phyloP scores from a whole-genome alignment of 23 tunicate species.

The Ciona savignyi region DNA sequence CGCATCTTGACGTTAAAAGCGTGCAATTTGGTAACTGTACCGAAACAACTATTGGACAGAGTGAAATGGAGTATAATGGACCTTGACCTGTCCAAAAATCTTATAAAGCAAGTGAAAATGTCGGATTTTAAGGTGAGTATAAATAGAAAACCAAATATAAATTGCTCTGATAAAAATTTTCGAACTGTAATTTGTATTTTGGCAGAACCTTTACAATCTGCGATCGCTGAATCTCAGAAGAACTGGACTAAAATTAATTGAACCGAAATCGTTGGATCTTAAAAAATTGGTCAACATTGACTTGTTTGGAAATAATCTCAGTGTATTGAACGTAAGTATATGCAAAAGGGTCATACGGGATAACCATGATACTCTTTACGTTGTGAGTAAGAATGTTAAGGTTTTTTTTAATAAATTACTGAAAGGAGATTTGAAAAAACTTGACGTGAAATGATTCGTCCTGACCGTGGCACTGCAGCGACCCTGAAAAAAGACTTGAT shows the following conservation, averaged over 20 bases:
- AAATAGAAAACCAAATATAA: too few relatives aligned
- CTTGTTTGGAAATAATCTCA: slow-evolving; percentile 17
- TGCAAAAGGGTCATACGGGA: too few relatives aligned
- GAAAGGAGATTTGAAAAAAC: too few relatives aligned
- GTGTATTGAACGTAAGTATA: slow-evolving; percentile 26
- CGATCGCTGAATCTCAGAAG: slow-evolving; percentile 25
- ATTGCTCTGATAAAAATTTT: too few relatives aligned
- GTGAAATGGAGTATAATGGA: slow-evolving; percentile 19
- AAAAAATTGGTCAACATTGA: slow-evolving; percentile 20
- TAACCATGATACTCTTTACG: too few relatives aligned
- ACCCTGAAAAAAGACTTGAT: too few relatives aligned
- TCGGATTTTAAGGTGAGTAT: slow-evolving; percentile 37
- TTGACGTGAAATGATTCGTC: too few relatives aligned
- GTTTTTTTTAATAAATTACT: too few relatives aligned
- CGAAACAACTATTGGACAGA: slow-evolving; percentile 3
- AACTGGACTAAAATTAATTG: slow-evolving; percentile 21
- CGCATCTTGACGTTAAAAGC: slow-evolving; percentile 18
- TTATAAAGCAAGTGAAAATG: not conserved
- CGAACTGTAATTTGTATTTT: too few relatives aligned
- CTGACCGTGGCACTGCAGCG: too few relatives aligned
- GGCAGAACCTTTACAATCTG: slow-evolving; percentile 14
- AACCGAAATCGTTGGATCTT: slow-evolving; percentile 18
- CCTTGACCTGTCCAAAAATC: slow-evolving; percentile 46
- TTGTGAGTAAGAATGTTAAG: too few relatives aligned
- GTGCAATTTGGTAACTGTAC: slow-evolving; percentile 28